Evolutionary conservation across 2,797 vertebrate genomes (phyloP).

Genomic region (Sarcophilus harrisii): DNA sequence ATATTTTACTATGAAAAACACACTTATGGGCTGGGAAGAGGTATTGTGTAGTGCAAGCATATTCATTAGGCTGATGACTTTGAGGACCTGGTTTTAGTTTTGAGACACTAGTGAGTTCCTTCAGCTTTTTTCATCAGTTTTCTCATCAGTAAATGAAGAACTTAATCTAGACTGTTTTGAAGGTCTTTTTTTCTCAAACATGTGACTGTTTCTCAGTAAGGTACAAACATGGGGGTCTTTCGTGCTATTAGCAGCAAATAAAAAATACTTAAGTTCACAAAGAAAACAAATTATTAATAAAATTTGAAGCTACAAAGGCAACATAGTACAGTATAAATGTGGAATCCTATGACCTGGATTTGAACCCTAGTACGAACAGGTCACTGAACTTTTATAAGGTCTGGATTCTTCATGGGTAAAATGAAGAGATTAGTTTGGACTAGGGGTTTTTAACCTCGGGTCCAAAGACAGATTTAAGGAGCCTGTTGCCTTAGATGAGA

Average conservation of each 20-base stretch:
- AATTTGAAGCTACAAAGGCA: neutral
- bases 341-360: neutral
- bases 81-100: neutral
- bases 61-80: neutral
- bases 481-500: neutral
- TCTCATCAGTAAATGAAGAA: neutral
- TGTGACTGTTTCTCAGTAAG: neutral
- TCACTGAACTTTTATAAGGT: neutral
- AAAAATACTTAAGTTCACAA: neutral
- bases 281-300: conserved; percentile 24
- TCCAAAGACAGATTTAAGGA: neutral
- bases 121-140: neutral
- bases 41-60: neutral
- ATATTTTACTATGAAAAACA: neutral
- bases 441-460: neutral
- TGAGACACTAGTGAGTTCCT: neutral
- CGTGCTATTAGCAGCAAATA: neutral
- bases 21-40: neutral
- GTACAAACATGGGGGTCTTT: neutral
- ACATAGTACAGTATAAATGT: neutral
- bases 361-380: neutral
- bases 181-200: neutral
- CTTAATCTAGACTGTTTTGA: neutral
- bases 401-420: neutral
- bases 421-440: neutral